These are phyloP conservation scores for Sula dactylatra DNA, from an alignment of 2,113 vertebrate genomes.

Conservation along the genomic window DNA sequence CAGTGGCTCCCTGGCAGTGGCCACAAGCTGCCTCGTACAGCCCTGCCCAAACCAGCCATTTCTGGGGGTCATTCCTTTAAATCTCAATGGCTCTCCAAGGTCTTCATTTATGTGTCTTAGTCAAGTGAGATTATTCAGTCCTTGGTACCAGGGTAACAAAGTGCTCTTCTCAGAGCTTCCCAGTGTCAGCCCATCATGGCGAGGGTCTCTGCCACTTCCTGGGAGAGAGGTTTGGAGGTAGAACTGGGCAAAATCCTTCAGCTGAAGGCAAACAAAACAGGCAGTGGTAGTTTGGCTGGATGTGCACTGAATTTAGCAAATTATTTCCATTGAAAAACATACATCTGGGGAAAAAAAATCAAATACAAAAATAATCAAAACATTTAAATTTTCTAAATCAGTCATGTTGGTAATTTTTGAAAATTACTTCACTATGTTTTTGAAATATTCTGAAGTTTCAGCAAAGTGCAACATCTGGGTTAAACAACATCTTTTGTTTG, in stretches of 20 bases:
- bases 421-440: neutral
- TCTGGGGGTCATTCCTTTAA: neutral
- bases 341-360: neutral
- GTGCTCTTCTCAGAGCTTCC: neutral
- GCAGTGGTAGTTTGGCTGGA: neutral
- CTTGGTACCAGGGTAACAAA: neutral
- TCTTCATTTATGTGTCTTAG: neutral
- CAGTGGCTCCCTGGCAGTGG: neutral
- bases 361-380: neutral
- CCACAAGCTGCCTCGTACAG: neutral
- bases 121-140: neutral
- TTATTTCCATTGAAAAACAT: neutral
- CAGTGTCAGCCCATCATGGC: rapidly evolving
- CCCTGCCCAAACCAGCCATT: neutral
- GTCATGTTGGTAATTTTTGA: neutral
- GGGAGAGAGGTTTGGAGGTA: neutral
- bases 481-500: neutral
- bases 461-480: neutral
- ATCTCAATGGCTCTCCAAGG: rapidly evolving
- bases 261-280: neutral
- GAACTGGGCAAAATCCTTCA: neutral
- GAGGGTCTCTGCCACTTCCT: neutral
- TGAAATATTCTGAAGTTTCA: neutral
- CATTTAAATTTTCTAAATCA: neutral
- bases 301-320: neutral